Evolutionary conservation across 1,140 invertebrate species (phyloP).

Genomic region (Ceratoteleas bidentatus): DNA sequence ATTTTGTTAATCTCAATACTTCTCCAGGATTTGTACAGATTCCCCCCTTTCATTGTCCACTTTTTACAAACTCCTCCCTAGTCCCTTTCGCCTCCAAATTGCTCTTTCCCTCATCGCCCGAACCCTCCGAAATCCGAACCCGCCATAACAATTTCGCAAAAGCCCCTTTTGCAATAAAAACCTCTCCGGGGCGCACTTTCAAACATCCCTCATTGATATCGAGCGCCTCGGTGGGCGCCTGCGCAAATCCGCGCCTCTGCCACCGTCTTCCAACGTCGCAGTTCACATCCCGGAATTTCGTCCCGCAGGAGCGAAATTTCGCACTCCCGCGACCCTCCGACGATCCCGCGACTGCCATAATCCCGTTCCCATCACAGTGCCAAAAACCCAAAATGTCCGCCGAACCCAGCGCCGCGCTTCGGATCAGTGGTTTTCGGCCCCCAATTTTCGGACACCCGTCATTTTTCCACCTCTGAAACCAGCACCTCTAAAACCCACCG

Average conservation of each 20-base stretch:
- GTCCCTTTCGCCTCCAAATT: too few species aligned
- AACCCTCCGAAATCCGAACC: too few species aligned
- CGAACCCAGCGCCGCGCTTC: too few species aligned
- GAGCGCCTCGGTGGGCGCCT: conserved; percentile 43
- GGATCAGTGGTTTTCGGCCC: too few species aligned
- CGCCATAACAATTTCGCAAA: too few species aligned
- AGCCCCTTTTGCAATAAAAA: conserved; percentile 13
- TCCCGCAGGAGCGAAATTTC: conserved; percentile 42
- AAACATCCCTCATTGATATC: conserved; percentile 38
- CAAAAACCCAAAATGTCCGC: not conserved
- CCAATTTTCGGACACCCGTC: too few species aligned
- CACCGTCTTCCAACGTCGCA: conserved; percentile 40
- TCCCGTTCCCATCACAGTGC: not conserved
- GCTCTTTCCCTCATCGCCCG: too few species aligned
- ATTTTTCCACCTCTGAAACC: not conserved
- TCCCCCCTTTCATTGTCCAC: too few species aligned
- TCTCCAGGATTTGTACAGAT: too few species aligned
- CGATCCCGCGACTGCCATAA: conserved; percentile 3
- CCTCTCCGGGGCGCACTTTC: conserved; percentile 16
- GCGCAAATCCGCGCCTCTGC: conserved; percentile 22
- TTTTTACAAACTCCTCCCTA: too few species aligned
- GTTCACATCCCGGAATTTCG: conserved; percentile 46
- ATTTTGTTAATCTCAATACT: too few species aligned
- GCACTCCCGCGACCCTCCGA: not conserved
- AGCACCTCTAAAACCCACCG: not conserved